Conservation (phyloP, 2,888 invertebrate species). For the Hedya salicella region DNA sequence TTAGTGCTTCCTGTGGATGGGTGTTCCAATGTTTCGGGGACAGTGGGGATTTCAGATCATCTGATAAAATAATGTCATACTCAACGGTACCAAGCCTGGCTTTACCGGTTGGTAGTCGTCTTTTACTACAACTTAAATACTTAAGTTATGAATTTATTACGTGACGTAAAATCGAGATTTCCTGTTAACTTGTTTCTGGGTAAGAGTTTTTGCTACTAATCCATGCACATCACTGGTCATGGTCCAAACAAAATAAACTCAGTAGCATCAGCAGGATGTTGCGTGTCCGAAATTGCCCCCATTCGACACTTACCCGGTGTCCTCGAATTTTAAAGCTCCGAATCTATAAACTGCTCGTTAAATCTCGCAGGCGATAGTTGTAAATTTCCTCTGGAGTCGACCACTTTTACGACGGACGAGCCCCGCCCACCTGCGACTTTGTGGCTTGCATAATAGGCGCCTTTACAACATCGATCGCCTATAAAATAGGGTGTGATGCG, state of each 20-base stretch:
- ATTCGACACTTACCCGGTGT: slow-evolving; percentile 23
- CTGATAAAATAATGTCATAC: neutral
- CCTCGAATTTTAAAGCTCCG: slow-evolving; percentile 75
- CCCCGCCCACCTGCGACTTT: slow-evolving; percentile 78
- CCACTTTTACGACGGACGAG: slow-evolving; percentile 77
- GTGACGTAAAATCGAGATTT: too few relatives aligned
- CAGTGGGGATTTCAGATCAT: neutral
- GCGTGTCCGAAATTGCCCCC: slow-evolving; percentile 13
- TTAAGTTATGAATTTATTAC: too few relatives aligned
- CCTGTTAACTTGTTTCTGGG: too few relatives aligned
- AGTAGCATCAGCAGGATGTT: slow-evolving; percentile 1
- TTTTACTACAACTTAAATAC: too few relatives aligned
- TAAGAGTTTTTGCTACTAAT: too few relatives aligned
- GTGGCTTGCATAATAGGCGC: slow-evolving; percentile 66
- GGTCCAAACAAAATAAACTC: too few relatives aligned
- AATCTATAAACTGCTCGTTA: slow-evolving; percentile 83
- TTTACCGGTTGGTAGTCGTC: too few relatives aligned
- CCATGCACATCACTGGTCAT: too few relatives aligned
- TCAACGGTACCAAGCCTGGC: too few relatives aligned
- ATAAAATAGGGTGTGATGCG: slow-evolving; percentile 64
- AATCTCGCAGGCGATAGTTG: slow-evolving; percentile 80
- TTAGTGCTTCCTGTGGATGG: slow-evolving; percentile 28
- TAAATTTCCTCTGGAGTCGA: slow-evolving; percentile 77
- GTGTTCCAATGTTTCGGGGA: slow-evolving; percentile 15
- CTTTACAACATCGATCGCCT: slow-evolving; percentile 65